phyloP scores from a whole-genome alignment of 1,140 invertebrate genomes.

The Oscheius sp. region DNA sequence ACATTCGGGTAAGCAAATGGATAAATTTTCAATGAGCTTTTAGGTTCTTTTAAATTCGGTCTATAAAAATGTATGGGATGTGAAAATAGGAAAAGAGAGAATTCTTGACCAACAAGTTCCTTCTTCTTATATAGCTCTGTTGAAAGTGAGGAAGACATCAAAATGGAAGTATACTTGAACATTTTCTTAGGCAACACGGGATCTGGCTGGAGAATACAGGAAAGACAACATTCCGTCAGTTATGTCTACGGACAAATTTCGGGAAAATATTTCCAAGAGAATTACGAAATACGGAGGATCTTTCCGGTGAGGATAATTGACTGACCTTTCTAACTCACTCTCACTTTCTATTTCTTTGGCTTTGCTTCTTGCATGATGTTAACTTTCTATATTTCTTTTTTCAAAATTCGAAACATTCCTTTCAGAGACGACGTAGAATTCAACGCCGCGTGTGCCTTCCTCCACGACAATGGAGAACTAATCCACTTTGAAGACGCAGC shows the following conservation, averaged over 20 bases:
- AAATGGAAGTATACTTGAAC: neutral
- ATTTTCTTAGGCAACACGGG: constrained; percentile 5
- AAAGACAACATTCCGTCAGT: constrained; percentile 76
- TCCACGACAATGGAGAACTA: constrained; percentile 96
- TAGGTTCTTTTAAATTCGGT: constrained; percentile 84
- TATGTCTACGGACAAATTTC: constrained; percentile 80
- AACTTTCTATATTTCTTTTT: too few relatives aligned
- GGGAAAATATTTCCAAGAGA: constrained; percentile 69
- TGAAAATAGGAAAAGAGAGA: constrained; percentile 82
- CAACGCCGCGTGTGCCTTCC: constrained; percentile 88
- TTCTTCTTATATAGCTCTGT: constrained; percentile 86
- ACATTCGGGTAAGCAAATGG: too few relatives aligned
- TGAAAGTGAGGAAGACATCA: constrained; percentile 69
- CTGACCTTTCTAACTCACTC: too few relatives aligned
- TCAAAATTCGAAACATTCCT: neutral
- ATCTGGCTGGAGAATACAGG: constrained; percentile 13
- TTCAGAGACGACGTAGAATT: constrained; percentile 85
- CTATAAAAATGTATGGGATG: constrained; percentile 86
- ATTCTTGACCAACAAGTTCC: constrained; percentile 90
- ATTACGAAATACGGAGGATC: constrained; percentile 65
- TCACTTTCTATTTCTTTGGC: too few relatives aligned
- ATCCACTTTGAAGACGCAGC: constrained; percentile 95
- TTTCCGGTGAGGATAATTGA: constrained; percentile 47
- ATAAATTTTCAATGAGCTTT: too few relatives aligned
- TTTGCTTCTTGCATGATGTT: too few relatives aligned